Evolutionary conservation across 2,888 invertebrate species (phyloP), one percentile per base, ranked within the genome.

Genomic region (Pterostichus madidus): DNA sequence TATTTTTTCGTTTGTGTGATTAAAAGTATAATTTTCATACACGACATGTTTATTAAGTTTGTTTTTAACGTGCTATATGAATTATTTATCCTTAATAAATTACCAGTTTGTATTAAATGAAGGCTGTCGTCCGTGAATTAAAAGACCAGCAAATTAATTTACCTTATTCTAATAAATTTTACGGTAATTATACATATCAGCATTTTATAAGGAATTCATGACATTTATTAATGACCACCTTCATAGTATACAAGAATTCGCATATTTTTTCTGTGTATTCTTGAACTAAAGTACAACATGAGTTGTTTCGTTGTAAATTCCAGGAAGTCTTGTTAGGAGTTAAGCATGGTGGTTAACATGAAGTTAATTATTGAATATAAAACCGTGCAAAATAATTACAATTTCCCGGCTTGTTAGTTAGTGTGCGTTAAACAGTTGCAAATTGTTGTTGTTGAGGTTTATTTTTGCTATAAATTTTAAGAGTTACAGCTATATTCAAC

Each of bases 401-500:
- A 71, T 71, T 71, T 71, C 11, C 44, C 17, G 56, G 44, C 10
- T 8, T 39, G 68, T 17, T 7, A 44, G 68, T 44, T 44, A 71
- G 56, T 17, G 10, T 10, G 13, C 15, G 44, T 17, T 71, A 71
- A 71, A 71, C 68, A 71, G 68, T 71, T 71, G 68, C 68, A 71
- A 71, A 71, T 56, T 56, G 56, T 17, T 49, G 13, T 39, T 64
- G 64, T 13, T 24, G 15, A 13, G 17, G 44, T 71, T 71, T 71
- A 44, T 44, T 71, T 71, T 71, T 46, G 68, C 13, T 15, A 44
- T 71, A 71, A 71, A 71, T 71, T 71, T 44, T 17, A 71, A 71
- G 39, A 71, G 39, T 71, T 71, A 44, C 68, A 10, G 17, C 68
- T 68, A 68, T 68, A 35, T 35, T 68, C 64, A 68, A 39, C 64